Evolutionary conservation across 1,140 invertebrate species (phyloP).

Genomic region (Drosophila tristis): DNA sequence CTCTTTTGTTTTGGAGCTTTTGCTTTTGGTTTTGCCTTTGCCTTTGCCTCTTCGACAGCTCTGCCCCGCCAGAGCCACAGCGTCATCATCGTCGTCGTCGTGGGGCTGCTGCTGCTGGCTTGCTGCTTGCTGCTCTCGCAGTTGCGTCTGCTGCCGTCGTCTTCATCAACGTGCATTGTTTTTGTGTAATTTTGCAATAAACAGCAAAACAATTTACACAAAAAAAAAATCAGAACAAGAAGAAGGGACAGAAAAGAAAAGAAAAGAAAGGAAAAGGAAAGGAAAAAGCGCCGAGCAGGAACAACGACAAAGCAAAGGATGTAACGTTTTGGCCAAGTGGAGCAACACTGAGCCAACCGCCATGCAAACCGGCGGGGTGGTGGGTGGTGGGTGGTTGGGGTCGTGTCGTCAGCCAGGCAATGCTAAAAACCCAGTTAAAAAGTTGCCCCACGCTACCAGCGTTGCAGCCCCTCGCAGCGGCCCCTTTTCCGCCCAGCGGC

Average conservation of each 20-base stretch:
- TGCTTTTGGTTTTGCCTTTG: conserved; percentile 20
- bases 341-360: conserved; percentile 59
- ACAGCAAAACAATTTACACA: conserved; percentile 80
- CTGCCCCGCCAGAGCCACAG: not conserved
- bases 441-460: conserved; percentile 25
- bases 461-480: too few relatives aligned
- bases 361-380: too few relatives aligned
- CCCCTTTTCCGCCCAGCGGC: not conserved
- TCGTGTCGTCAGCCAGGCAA: conserved; percentile 41
- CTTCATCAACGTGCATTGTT: conserved; percentile 80
- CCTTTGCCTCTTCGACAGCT: conserved; percentile 13
- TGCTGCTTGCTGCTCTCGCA: conserved; percentile 12
- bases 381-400: too few relatives aligned
- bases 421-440: conserved; percentile 60
- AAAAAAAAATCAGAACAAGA: conserved; percentile 19
- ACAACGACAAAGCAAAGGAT: conserved; percentile 73
- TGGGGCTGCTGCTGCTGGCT: conserved; percentile 27
- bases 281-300: conserved; percentile 21
- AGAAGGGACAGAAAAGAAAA: not conserved
- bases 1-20: conserved; percentile 71
- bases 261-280: conserved; percentile 13
- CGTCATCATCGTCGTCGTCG: conserved; percentile 34
- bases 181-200: conserved; percentile 83
- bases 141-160: conserved; percentile 35
- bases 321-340: conserved; percentile 79